These are phyloP conservation scores for Whitmania pigra DNA, from an alignment of 1,140 invertebrate genomes.

Conservation along the genomic window DNA sequence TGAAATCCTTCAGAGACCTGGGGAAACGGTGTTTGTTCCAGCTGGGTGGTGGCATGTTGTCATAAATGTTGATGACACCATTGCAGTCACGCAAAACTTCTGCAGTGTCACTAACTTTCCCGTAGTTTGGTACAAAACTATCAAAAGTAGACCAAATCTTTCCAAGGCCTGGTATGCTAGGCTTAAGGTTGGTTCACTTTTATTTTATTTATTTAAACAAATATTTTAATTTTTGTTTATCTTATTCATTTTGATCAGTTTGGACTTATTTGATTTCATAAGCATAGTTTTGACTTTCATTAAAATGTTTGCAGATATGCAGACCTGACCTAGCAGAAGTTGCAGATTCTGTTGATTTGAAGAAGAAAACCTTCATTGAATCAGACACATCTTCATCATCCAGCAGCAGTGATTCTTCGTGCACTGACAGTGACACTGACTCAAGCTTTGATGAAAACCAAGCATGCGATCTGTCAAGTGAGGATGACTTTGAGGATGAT, in stretches of 20 bases:
- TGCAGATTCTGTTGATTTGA: constrained; percentile 73
- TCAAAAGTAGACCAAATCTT: constrained; percentile 81
- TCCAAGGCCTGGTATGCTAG: constrained; percentile 69
- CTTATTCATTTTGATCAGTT: too few species aligned
- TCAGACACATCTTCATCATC: constrained; percentile 84
- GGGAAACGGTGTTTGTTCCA: constrained; percentile 96
- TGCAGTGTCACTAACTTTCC: constrained; percentile 90
- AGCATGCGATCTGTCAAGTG: not conserved
- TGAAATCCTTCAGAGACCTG: constrained; percentile 89
- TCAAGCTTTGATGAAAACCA: not conserved
- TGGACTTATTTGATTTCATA: too few species aligned
- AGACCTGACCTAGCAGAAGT: constrained; percentile 69
- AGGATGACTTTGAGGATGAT: too few species aligned
- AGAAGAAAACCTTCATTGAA: constrained; percentile 72
- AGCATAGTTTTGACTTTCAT: too few species aligned
- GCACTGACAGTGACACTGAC: constrained; percentile 29
- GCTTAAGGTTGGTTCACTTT: constrained; percentile 47
- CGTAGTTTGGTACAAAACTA: constrained; percentile 95
- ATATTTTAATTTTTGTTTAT: too few species aligned
- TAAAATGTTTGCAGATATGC: constrained; percentile 45
- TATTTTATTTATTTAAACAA: not conserved
- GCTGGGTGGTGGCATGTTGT: constrained; percentile 87
- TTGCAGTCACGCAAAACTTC: constrained; percentile 97
- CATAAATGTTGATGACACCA: constrained; percentile 82
- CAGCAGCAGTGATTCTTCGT: constrained; percentile 54